Percentiles rank a stretch among this genome's conserved stretches.
These are phyloP conservation scores for Bombus affinis DNA, from an alignment of 1,140 invertebrate genomes.

Conservation along the genomic window DNA sequence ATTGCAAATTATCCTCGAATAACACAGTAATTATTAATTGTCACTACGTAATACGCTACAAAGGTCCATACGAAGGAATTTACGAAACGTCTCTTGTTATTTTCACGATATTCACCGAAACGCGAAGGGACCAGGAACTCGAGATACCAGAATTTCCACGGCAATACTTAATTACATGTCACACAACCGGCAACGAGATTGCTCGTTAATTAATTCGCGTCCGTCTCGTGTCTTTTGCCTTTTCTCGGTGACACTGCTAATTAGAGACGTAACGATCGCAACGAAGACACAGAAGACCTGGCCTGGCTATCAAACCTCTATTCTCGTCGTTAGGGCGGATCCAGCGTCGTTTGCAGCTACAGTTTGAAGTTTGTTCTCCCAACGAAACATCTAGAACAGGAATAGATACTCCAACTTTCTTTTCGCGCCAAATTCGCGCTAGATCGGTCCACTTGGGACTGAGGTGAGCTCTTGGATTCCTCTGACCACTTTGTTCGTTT, in stretches of 20 bases:
- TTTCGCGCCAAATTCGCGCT: not conserved
- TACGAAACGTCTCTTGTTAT: not conserved
- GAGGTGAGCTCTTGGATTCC: not conserved
- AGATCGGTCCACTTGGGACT: not conserved
- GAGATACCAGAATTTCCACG: not conserved
- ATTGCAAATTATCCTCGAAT: not conserved
- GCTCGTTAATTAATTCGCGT: conserved; percentile 60
- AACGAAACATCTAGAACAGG: not conserved
- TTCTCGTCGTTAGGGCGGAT: too few relatives aligned
- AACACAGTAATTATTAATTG: not conserved
- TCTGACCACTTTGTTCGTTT: not conserved
- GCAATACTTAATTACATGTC: conserved; percentile 46
- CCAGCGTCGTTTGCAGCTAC: too few relatives aligned
- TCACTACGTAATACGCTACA: not conserved
- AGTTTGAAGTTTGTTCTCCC: too few relatives aligned
- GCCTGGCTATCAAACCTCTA: too few relatives aligned
- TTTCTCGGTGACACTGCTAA: conserved; percentile 36
- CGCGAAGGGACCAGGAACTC: not conserved
- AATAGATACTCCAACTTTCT: not conserved
- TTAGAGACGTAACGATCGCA: conserved; percentile 28
- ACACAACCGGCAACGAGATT: not conserved
- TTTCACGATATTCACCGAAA: not conserved
- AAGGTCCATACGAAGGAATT: not conserved
- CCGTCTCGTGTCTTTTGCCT: conserved; percentile 15
- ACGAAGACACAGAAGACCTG: not conserved